Evolutionary conservation across 2,888 invertebrate species (phyloP).

Genomic region (Hydroisotoma schaefferi): DNA sequence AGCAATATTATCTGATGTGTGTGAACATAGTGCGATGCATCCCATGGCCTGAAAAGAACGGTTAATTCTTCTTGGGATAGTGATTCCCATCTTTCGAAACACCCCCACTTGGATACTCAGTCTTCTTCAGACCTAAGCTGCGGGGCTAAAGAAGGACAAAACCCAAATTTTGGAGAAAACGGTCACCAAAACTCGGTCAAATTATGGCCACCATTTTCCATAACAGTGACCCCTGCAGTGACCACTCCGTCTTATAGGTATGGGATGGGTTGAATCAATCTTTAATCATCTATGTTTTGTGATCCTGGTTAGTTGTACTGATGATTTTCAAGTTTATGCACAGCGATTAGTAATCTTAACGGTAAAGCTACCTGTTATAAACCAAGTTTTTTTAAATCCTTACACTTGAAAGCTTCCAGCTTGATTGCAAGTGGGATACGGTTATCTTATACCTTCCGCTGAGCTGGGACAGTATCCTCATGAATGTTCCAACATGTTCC

Average conservation of each 20-base stretch:
- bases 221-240: constrained; percentile 54
- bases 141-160: neutral
- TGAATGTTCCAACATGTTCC: neutral
- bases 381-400: no score
- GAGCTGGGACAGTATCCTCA: no score
- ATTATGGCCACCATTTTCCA: constrained; percentile 62
- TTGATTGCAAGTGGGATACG: no score
- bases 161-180: constrained; percentile 3
- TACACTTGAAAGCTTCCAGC: no score
- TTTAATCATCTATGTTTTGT: neutral
- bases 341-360: no score
- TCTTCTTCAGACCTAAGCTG: neutral
- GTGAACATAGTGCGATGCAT: neutral
- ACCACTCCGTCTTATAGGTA: constrained; percentile 48
- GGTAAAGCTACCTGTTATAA: no score
- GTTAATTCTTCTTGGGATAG: constrained; percentile 62
- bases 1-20: neutral
- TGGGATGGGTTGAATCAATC: neutral
- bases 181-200: constrained; percentile 51
- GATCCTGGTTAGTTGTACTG: neutral
- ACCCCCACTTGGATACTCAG: constrained; percentile 53
- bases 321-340: neutral
- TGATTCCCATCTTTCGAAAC: constrained; percentile 58
- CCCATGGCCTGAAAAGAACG: constrained; percentile 61
- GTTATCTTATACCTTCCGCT: no score